Evolutionary conservation across 2,113 vertebrate genomes (phyloP).

Genomic region (Serinus canaria): DNA sequence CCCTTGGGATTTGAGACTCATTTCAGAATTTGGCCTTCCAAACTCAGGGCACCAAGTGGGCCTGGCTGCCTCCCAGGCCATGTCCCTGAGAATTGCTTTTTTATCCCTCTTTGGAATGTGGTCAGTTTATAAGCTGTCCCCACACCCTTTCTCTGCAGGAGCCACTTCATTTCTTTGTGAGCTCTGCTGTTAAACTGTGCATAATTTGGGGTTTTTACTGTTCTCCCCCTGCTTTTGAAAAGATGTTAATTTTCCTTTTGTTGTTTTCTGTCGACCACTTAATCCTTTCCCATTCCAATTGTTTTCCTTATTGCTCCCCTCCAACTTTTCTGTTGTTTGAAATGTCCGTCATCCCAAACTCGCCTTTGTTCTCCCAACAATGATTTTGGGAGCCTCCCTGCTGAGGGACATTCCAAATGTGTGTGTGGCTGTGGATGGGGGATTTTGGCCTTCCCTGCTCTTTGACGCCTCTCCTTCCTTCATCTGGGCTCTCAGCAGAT

Average conservation of each 20-base stretch:
- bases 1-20: not conserved
- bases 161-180: constrained; percentile 43
- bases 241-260: constrained; percentile 64
- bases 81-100: constrained; percentile 2
- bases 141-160: constrained; percentile 63
- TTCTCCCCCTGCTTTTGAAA: constrained; percentile 43
- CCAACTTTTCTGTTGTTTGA: constrained; percentile 48
- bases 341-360: constrained; percentile 51
- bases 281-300: constrained; percentile 58
- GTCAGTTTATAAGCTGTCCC: constrained; percentile 39
- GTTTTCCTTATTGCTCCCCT: constrained; percentile 45
- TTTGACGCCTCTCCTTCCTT: not conserved
- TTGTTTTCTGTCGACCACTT: constrained; percentile 56
- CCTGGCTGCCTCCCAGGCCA: constrained; percentile 33
- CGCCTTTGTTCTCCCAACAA: constrained; percentile 56
- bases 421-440: constrained; percentile 36
- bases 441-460: constrained; percentile 30
- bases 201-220: constrained; percentile 59
- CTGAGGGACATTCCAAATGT: constrained; percentile 37
- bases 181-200: constrained; percentile 45
- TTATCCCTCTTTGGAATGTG: constrained; percentile 32
- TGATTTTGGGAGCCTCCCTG: constrained; percentile 42
- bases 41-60: not conserved
- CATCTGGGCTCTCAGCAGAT: not conserved
- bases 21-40: not conserved